Percentiles rank a stretch among this genome's conserved stretches.
Conservation (phyloP, 2,113 vertebrate genomes). For the Puffinus mauretanicus region DNA sequence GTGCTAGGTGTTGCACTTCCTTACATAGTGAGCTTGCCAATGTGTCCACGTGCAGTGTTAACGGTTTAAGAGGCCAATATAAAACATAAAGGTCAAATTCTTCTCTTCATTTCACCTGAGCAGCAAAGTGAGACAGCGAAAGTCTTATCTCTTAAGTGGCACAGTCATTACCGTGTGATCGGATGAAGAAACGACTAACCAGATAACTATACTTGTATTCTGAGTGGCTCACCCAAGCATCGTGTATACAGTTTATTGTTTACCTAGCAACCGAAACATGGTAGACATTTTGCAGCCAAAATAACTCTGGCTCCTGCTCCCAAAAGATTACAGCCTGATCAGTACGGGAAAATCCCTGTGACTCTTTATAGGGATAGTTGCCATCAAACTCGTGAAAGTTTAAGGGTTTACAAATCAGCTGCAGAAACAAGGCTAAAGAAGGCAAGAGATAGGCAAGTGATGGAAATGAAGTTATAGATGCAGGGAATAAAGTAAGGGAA, state of each 20-base stretch:
- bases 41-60: rapidly evolving
- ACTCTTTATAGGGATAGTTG: not conserved
- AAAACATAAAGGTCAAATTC: not conserved
- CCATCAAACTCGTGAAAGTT: not conserved
- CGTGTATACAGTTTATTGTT: not conserved
- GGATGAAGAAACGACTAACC: not conserved
- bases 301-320: slow-evolving; percentile 7
- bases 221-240: not conserved
- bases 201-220: slow-evolving; percentile 13
- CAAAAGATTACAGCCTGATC: not conserved
- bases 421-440: not conserved
- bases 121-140: not conserved
- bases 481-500: not conserved
- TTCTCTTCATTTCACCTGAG: slow-evolving; percentile 4
- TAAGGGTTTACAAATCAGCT: not conserved
- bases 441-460: not conserved
- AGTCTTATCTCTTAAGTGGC: not conserved
- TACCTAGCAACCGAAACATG: slow-evolving; percentile 18
- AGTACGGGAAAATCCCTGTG: slow-evolving; percentile 19
- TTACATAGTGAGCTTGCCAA: rapidly evolving
- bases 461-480: not conserved
- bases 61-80: not conserved
- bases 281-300: not conserved
- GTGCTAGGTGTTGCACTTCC: not conserved
- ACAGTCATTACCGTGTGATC: slow-evolving; percentile 45